Evolutionary conservation across 2,113 vertebrate genomes (phyloP).

Genomic region (Hystrix cristata): DNA sequence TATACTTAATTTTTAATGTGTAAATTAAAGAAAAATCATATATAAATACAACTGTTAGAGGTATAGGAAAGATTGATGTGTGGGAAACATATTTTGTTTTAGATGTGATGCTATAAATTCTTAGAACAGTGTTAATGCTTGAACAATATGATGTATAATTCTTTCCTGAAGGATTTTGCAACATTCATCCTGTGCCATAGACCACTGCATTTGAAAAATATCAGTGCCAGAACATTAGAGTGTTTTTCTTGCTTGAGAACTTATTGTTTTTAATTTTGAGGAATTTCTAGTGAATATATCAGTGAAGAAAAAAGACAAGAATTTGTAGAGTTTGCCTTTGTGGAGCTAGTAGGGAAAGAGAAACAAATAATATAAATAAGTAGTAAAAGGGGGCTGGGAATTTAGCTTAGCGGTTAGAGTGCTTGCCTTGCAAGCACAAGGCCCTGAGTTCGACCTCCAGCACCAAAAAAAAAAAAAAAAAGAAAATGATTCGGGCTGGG

Average conservation of each 20-base stretch:
- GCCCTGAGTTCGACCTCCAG: too few species aligned
- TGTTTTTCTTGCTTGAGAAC: background rate
- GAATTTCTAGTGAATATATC: background rate
- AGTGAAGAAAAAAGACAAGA: background rate
- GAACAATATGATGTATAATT: background rate
- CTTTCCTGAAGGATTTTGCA: background rate
- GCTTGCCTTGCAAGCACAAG: too few species aligned
- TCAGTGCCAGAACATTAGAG: background rate
- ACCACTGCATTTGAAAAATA: constrained; percentile 41
- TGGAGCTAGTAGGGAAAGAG: background rate
- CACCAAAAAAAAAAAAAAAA: background rate
- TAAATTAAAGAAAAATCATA: constrained; percentile 5
- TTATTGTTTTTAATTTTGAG: background rate
- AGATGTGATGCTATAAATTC: background rate
- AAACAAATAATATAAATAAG: background rate
- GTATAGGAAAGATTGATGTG: background rate
- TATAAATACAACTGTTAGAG: background rate
- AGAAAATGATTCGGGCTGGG: too few species aligned
- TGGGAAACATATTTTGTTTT: constrained; percentile 4
- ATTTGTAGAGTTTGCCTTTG: constrained; percentile 4
- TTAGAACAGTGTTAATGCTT: background rate
- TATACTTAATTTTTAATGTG: background rate
- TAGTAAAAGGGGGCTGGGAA: background rate
- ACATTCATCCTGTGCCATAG: background rate
- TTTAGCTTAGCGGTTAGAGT: background rate